Evolutionary conservation across 2,113 vertebrate species (phyloP).

Genomic region (Platysternon megacephalum): DNA sequence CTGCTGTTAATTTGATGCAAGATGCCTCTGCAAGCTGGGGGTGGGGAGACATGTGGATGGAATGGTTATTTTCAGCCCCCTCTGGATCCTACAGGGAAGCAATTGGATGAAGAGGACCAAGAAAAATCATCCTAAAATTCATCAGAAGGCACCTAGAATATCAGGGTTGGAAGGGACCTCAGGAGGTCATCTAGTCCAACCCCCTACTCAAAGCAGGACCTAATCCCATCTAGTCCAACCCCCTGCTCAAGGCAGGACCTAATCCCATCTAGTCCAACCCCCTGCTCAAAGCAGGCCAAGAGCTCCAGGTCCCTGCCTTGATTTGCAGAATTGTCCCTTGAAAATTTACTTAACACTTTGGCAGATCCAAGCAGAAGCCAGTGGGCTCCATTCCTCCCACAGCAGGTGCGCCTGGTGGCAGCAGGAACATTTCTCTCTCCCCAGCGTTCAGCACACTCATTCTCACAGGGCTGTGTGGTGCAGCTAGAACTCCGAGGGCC

Average conservation of each 20-base stretch:
- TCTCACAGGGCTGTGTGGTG: neutral
- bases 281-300: neutral
- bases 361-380: neutral
- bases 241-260: too few relatives aligned
- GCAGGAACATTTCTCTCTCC: neutral
- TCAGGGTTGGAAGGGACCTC: too few relatives aligned
- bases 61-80: neutral
- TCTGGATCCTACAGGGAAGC: neutral
- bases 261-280: too few relatives aligned
- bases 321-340: neutral
- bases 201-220: too few relatives aligned
- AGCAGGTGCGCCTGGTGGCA: rapidly evolving
- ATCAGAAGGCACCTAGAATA: neutral
- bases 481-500: neutral
- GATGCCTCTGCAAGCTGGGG: neutral
- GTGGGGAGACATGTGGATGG: neutral
- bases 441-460: neutral
- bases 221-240: too few relatives aligned
- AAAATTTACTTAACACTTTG: rapidly evolving
- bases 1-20: neutral
- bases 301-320: neutral
- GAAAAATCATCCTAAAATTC: neutral
- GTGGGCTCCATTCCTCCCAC: rapidly evolving
- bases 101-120: neutral
- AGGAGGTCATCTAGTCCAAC: too few relatives aligned